phyloP scores from a whole-genome alignment of 1,140 invertebrate species.

The Drosophila equinoxialis region DNA sequence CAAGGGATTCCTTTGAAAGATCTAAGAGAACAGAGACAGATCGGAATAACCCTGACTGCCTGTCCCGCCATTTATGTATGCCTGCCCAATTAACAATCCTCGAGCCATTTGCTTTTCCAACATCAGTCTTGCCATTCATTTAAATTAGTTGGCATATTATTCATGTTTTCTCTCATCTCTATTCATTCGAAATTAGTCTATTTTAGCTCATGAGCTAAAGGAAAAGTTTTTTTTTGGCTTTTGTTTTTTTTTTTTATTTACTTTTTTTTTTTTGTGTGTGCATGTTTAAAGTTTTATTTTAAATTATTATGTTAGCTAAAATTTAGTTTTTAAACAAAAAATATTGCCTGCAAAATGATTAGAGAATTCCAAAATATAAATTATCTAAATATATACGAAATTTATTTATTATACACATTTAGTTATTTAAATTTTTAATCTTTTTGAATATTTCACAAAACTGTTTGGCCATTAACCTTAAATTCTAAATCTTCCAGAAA shows the following conservation, averaged over 20 bases:
- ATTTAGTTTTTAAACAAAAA: slow-evolving; percentile 21
- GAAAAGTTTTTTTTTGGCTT: slow-evolving; percentile 14
- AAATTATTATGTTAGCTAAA: slow-evolving; percentile 44
- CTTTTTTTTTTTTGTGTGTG: slow-evolving; percentile 20
- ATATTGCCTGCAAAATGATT: slow-evolving; percentile 48
- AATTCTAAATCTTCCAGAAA: not conserved
- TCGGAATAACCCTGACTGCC: slow-evolving; percentile 5
- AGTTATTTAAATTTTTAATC: not conserved
- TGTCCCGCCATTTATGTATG: slow-evolving; percentile 21
- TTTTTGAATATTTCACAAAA: slow-evolving; percentile 1
- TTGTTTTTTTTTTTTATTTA: slow-evolving; percentile 30
- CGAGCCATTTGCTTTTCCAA: slow-evolving; percentile 62
- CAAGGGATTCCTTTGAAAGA: slow-evolving; percentile 82
- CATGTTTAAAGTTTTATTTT: slow-evolving; percentile 55
- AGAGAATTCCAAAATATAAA: slow-evolving; percentile 68
- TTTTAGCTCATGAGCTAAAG: slow-evolving; percentile 58
- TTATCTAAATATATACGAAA: slow-evolving; percentile 14
- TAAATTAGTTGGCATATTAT: slow-evolving; percentile 60
- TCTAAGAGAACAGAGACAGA: slow-evolving; percentile 2
- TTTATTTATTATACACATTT: slow-evolving; percentile 25
- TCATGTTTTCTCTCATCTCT: slow-evolving; percentile 45
- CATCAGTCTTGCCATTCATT: slow-evolving; percentile 67
- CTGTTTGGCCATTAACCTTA: slow-evolving; percentile 4
- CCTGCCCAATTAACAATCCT: slow-evolving; percentile 56
- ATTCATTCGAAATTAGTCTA: slow-evolving; percentile 25